phyloP scores from a whole-genome alignment of 2,797 vertebrate genomes.

The Acrocephalus scirpaceus region DNA sequence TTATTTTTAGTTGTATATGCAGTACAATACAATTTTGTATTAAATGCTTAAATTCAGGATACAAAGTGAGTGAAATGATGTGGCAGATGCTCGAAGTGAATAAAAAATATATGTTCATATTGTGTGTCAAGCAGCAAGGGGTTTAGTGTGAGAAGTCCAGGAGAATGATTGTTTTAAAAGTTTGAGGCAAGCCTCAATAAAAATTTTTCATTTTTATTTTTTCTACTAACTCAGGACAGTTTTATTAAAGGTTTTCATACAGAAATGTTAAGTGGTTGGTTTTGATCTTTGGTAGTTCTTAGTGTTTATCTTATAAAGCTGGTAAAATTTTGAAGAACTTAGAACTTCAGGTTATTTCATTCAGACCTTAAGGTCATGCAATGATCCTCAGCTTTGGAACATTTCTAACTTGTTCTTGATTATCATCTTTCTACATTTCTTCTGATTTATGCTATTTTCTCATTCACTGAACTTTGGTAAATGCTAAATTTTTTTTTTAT shows the following conservation, averaged over 20 bases:
- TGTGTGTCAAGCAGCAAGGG: not conserved
- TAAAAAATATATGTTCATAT: not conserved
- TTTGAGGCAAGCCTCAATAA: not conserved
- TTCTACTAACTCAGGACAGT: not conserved
- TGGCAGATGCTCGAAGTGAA: not conserved
- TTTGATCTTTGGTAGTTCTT: not conserved
- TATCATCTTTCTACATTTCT: not conserved
- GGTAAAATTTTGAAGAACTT: not conserved
- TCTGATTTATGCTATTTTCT: not conserved
- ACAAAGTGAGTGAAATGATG: not conserved
- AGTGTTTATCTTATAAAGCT: not conserved
- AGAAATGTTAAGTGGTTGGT: not conserved
- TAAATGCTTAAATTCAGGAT: not conserved
- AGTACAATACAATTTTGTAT: not conserved
- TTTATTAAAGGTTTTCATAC: not conserved
- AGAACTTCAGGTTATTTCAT: not conserved
- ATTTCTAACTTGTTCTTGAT: not conserved
- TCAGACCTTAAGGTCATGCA: not conserved
- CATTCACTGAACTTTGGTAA: not conserved
- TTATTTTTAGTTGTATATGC: not conserved
- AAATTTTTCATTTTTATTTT: not conserved
- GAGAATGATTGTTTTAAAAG: not conserved
- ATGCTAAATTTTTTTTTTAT: not conserved
- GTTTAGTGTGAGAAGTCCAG: not conserved
- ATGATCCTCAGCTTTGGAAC: not conserved